Percentiles rank a stretch among this genome's conserved stretches.
These are phyloP conservation scores for Falco berigora DNA, from an alignment of 2,797 vertebrate genomes.

Conservation along the genomic window DNA sequence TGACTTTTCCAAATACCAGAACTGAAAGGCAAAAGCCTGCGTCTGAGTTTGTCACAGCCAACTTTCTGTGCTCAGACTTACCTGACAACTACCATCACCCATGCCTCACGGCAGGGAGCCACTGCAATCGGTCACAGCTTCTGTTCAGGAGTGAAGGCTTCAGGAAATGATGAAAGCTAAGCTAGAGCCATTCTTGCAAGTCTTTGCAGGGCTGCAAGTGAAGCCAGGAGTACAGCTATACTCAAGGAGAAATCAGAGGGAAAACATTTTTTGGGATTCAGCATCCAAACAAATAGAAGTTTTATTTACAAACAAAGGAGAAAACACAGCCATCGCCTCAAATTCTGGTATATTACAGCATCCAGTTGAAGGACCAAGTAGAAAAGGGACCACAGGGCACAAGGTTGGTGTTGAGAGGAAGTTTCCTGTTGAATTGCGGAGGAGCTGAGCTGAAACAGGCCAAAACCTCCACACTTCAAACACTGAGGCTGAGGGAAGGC, in stretches of 20 bases:
- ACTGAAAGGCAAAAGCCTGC: not conserved
- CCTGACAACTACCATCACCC: not conserved
- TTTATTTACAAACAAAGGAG: conserved; percentile 61
- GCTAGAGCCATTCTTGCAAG: not conserved
- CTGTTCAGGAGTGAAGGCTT: not conserved
- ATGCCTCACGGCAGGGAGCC: not conserved
- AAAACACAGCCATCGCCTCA: not conserved
- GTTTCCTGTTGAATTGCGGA: not conserved
- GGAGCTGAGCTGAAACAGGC: not conserved
- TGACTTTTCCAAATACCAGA: not conserved
- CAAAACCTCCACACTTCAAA: not conserved
- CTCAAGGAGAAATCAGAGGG: not conserved
- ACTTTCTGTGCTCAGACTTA: not conserved
- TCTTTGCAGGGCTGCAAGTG: not conserved
- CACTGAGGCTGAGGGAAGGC: not conserved
- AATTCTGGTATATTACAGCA: conserved; percentile 28
- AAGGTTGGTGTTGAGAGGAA: not conserved
- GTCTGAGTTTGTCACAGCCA: not conserved
- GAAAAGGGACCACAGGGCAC: not conserved
- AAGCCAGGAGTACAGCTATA: not conserved
- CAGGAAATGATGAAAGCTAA: not conserved
- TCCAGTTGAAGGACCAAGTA: not conserved
- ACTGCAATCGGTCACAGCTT: not conserved
- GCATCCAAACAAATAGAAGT: not conserved
- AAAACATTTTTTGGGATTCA: not conserved